Evolutionary conservation across 2,797 vertebrate species (phyloP), one percentile per base, ranked within the genome.

Genomic region (Mormyrus proboscirostris): DNA sequence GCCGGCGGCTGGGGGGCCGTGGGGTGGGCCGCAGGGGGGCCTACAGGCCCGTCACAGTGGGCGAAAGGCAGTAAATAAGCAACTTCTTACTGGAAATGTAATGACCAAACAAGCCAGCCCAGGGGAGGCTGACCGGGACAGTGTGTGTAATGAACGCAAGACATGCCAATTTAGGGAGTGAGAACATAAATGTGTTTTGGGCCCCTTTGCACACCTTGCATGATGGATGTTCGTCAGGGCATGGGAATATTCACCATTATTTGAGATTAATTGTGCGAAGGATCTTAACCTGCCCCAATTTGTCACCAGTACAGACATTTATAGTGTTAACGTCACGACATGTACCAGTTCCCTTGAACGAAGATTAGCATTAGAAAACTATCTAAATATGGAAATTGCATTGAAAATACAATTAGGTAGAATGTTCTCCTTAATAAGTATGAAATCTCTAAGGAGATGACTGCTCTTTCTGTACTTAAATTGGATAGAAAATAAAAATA

Each of bases 41-140:
- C 50, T 51, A 69, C 55, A 88, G 53, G 29, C 62, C 53, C 49
- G 16, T 16, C 69, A 25, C 65, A 38, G 57, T 53, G 51, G 49
- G 22, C 86, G 59, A 59, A 84, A 91, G 90, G 92, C 91, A 90
- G 92, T 93, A 93, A 93, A 93, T 93, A 94, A 93, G 57, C 90
- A 92, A 91, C 92, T 92, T 92, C 92, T 91, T 91, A 90, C 91
- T 90, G 89, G 92, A 93, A 92, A 92, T 92, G 90, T 91, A 92
- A 92, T 92, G 90, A 91, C 90, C 90, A 91, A 89, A 87, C 76
- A 89, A 89, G 89, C 90, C 88, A 53, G 47, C 90, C 59, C 92
- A 91, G 91, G 91, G 91, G 92, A 90, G 84, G 88, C 76, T 79
- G 87, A 87, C 82, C 76, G 88, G 88, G 92, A 92, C 9, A 88